Evolutionary conservation across 1,140 invertebrate species (phyloP), one percentile per base, ranked within the genome.

Genomic region (Luehdorfia chinensis): DNA sequence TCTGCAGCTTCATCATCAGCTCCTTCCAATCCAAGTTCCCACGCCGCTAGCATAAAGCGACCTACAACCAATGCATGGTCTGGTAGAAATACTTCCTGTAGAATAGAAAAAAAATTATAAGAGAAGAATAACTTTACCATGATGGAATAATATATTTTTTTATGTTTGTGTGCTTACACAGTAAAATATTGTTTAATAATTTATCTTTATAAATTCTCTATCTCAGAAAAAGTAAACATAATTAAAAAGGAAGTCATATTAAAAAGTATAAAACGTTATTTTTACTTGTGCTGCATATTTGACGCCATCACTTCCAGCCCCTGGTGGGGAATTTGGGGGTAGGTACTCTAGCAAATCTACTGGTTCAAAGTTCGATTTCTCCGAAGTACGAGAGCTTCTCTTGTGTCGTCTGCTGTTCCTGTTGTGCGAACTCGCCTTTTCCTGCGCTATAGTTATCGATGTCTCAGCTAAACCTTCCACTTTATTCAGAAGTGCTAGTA

Each of bases 1-100:
- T 92, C 91, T 1, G 93, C 92, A 8, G 93, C 93, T 57, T 90
- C 91, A 63, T 94, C 93, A 52, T 94, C 92, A 19, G 94, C 93
- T 15, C 92, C 93, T 50, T 94, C 92, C 18, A 96, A 88, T 3
- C 94, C 94, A 30, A 90, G 89, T 60, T 96, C 94, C 94, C 94
- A 96, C 11, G 94, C 93, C 28, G 92, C 92, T 2, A 96, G 88
- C 83, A 95, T 89, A 51, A 96, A 89, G 48, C 94, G 88, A 0
- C 94, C 94, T 46, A 94, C 88, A 1, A 95, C 91, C 55, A 95
- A 90, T 1, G 93, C 92, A 30, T 91, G 88, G 75, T 95, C 94
- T 2, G 94, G 94, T 23, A 96, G 67, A 45, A 93, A 91, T 47
- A 91, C 83, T 75, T 92, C 93, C 84, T 91, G 90, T 71, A 76